These are phyloP conservation scores for Aspidapion aeneum DNA, from an alignment of 2,888 invertebrate genomes.

Conservation along the genomic window DNA sequence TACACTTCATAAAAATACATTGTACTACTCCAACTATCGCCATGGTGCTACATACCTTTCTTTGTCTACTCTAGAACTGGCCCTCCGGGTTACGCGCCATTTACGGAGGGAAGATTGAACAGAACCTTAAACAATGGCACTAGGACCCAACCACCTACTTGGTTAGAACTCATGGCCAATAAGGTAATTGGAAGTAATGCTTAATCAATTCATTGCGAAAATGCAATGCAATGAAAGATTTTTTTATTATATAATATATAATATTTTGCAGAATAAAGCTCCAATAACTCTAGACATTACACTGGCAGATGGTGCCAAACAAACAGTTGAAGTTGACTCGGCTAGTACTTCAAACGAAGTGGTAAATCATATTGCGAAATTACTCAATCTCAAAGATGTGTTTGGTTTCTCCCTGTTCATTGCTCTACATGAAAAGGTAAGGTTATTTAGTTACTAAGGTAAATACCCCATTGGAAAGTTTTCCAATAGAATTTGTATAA, in stretches of 20 bases:
- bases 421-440: slow-evolving; percentile 79
- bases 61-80: too few species aligned
- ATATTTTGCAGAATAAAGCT: slow-evolving; percentile 59
- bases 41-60: too few species aligned
- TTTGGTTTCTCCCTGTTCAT: slow-evolving; percentile 94
- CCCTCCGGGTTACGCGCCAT: slow-evolving; percentile 84
- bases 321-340: slow-evolving; percentile 82
- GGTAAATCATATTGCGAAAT: slow-evolving; percentile 75
- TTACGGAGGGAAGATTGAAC: slow-evolving; percentile 80
- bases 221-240: too few species aligned
- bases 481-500: too few species aligned
- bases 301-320: slow-evolving; percentile 83
- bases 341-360: slow-evolving; percentile 89
- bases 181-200: too few species aligned
- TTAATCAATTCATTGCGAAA: too few species aligned
- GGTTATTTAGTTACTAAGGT: too few species aligned
- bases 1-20: too few species aligned
- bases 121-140: slow-evolving; percentile 85
- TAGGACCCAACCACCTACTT: slow-evolving; percentile 88
- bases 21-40: too few species aligned
- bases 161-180: slow-evolving; percentile 80
- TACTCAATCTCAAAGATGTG: slow-evolving; percentile 70
- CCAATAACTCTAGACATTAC: slow-evolving; percentile 79
- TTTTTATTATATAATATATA: too few species aligned
- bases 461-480: too few species aligned